phyloP scores from a whole-genome alignment of 2,797 vertebrate genomes.

The Syngnathus acus region DNA sequence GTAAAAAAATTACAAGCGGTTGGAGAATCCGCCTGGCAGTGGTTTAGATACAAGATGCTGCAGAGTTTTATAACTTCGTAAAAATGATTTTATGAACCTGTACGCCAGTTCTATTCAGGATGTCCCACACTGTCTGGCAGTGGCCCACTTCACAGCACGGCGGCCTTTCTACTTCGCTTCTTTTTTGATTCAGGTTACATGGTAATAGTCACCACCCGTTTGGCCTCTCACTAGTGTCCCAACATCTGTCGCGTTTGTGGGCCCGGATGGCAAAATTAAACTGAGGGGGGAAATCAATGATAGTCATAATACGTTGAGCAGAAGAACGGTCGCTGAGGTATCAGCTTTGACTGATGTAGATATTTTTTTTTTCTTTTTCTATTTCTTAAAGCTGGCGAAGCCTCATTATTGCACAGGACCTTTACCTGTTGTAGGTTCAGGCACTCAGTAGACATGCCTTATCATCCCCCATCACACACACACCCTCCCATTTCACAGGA shows the following conservation, averaged over 20 bases:
- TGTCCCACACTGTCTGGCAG: constrained; percentile 40
- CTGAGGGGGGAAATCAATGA: constrained; percentile 34
- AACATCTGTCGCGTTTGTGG: constrained; percentile 7
- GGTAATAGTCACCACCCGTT: constrained; percentile 43
- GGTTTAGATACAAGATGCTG: constrained; percentile 38
- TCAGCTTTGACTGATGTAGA: constrained; percentile 39
- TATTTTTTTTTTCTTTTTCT: constrained; percentile 9
- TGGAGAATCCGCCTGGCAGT: constrained; percentile 22
- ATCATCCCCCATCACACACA: constrained; percentile 37
- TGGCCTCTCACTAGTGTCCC: constrained; percentile 36
- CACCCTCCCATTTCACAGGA: constrained; percentile 2
- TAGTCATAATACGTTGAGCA: constrained; percentile 26
- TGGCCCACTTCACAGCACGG: constrained; percentile 42
- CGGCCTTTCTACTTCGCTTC: constrained; percentile 45
- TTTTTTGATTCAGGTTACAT: constrained; percentile 63
- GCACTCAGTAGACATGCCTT: constrained; percentile 65
- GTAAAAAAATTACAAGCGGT: constrained; percentile 33
- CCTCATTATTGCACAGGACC: constrained; percentile 60
- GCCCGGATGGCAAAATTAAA: background rate
- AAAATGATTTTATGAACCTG: constrained; percentile 37
- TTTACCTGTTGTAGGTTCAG: constrained; percentile 53
- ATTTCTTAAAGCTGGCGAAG: constrained; percentile 41
- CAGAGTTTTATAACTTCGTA: constrained; percentile 59
- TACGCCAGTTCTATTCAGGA: constrained; percentile 42
- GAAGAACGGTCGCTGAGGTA: constrained; percentile 21